Conservation (phyloP, 2,797 vertebrate species). For the Scleropages formosus region DNA sequence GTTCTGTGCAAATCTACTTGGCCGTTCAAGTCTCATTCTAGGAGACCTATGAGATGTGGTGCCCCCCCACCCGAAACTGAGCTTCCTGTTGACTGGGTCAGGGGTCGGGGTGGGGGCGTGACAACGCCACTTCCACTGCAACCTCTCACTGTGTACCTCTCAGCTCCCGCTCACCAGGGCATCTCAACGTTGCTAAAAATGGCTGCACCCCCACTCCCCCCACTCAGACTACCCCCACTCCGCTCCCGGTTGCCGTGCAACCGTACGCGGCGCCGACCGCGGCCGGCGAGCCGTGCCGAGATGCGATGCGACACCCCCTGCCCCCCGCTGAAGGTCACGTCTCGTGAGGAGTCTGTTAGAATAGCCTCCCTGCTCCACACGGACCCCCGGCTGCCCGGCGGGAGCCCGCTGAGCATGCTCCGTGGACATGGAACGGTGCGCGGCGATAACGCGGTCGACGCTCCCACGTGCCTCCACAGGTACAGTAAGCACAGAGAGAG, state of each 20-base stretch:
- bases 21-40: too few species aligned
- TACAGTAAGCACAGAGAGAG: slow-evolving; percentile 57
- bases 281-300: background rate
- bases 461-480: slow-evolving; percentile 85
- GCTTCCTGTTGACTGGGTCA: background rate
- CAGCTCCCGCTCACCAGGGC: slow-evolving; percentile 8
- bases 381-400: slow-evolving; percentile 12
- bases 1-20: too few species aligned
- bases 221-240: background rate
- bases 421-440: slow-evolving; percentile 66
- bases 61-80: too few species aligned
- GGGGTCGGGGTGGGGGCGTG: background rate
- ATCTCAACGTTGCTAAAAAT: background rate
- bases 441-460: slow-evolving; percentile 74
- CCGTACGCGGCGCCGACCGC: background rate
- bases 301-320: slow-evolving; percentile 22
- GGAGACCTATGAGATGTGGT: too few species aligned
- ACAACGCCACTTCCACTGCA: background rate
- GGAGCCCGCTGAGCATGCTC: slow-evolving; percentile 60
- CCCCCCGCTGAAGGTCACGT: slow-evolving; percentile 63
- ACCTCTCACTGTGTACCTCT: background rate
- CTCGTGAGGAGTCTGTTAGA: slow-evolving; percentile 41
- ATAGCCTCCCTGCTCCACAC: background rate
- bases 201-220: background rate
- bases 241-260: background rate